Base-by-base conservation (phyloP, 2,888 invertebrate species). In the Allygus modestus region DNA sequence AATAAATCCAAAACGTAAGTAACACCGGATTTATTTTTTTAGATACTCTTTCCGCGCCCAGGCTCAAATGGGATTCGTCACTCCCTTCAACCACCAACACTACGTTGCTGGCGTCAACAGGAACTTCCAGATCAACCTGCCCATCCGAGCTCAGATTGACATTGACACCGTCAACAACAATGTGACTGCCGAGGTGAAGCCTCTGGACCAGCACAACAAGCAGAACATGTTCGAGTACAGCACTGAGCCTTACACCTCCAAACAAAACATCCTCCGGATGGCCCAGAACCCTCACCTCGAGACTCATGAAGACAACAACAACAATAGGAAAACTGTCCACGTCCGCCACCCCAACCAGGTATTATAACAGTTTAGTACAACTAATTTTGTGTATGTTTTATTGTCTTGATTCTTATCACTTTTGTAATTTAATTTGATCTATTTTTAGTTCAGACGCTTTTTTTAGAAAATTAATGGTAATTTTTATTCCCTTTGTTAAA, bases 51-150 rank as follows among this genome's bases (percentile, higher is more conserved):
- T 91, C 84, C 93, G 93, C 87, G 89, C 92, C 65, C 93, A 94
- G 87, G 93, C 93, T 31, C 93, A 92, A 88, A 90, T 94, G 85
- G 94, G 94, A 84, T 95, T 95, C 89, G 89, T 94, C 82, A 92
- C 94, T 12, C 92, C 95, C 51, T 92, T 92, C 87, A 93, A 94
- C 86, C 89, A 91, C 77, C 91, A 92, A 82, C 89, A 91, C 54
- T 93, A 93, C 87, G 89, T 93, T 46, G 92, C 93, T 79, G 95
- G 95, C 86, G 91, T 93, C 20, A 92, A 94, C 84, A 93, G 91
- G 88, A 93, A 94, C 87, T 84, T 92, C 12, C 94, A 94, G 88
- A 23, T 93, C 0, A 89, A 93, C 86, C 85, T 94, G 0, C 95
- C 95, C 20, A 26, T 94, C n/a, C 89, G 89, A 28, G 86, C 90